Base-by-base conservation (phyloP, 2,113 vertebrate species). In the Felis chaus region DNA sequence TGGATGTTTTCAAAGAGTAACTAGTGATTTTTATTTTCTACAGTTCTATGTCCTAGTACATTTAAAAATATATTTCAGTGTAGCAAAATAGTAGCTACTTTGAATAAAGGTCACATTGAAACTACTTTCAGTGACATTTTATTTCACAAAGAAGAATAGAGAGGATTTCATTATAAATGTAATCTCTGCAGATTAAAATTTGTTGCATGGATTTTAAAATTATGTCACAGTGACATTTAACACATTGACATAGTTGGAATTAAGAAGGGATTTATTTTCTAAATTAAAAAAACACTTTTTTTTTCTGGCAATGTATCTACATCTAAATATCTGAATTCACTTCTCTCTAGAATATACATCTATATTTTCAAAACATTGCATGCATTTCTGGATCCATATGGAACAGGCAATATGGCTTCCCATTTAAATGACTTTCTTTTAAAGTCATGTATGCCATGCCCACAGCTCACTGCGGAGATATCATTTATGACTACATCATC, bases 51-150 rank as follows among this genome's bases (percentile, higher is more conserved):
- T n/a, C 27, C 8, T 14, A 69, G 39, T 78, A n/a, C 15, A 13
- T 9, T 69, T 69, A 73, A 19, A 33, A 7, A 48, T 69, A 48
- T 69, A 71, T 76, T 91, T 89, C 85, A 63, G 21, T 78, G n/a
- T 39, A 73, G 14, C 6, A 41, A 65, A 92, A 82, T 66, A 79
- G 27, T 83, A 86, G 39, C 18, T 79, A 71, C 45, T 94, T 81
- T 68, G 53, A 94, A 31, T 91, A 93, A 94, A 96, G 78, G 91
- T 97, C 95, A 97, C 27, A 45, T 19, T 96, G 83, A 97, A 96
- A 73, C 53, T 76, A 78, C 39, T 93, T 96, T 53, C 39, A 71
- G 69, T 97, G 89, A 53, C 90, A 98, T 96, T 98, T 97, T 97
- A 95, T 25, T 95, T 92, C 14, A 79, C 50, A 63, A 66, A 87